Base-by-base conservation (phyloP, 2,888 invertebrate genomes). In the Scaptomyza tumidula region DNA sequence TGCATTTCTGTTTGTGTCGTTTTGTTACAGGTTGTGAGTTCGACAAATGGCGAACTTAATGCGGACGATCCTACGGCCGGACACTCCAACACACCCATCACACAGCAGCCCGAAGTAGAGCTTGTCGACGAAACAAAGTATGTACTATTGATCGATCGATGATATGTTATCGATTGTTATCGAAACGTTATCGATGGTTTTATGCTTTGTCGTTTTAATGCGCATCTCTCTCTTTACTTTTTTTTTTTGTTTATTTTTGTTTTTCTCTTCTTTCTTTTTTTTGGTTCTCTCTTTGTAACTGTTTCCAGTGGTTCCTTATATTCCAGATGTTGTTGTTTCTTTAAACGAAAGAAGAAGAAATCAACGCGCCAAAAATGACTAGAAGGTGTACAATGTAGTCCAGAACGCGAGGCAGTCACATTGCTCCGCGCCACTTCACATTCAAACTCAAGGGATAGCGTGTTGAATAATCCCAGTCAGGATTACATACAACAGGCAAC, bases 301-400 rank as follows among this genome's bases (percentile, higher is more conserved):
- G 86, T 86, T 65, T 87, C 69, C 71, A 84, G 83, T 84, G 83
- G 88, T 75, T 89, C 74, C 80, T 89, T 79, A 81, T 80, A 89
- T 91, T 91, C 73, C 90, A 98, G 98, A 94, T 98, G 98, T 95
- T 99, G 99, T 94, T 99, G 98, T 94, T 99, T 98, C 95, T 98
- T 98, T 95, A 98, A 98, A 94, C 96, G 98, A 93, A 98, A 98
- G 97, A 98, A 98, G 97, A 98, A 98, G 96, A 98, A 98, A 95
- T 96, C 96, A 92, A 95, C 95, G 81, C 95, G 96, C 92, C 96
- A 96, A 93, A 97, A 97, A 95, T 97, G 96, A 97, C 96, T 96
- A 95, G 95, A 94, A 91, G 93, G 94, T 92, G 93, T 94, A 89
- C 93, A 94, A 92, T 94, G 94, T 92, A 94, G 94, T 92, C 94